Conservation (phyloP, 64 coral and sea anemone genomes). For the Dendronephthya gigantea region DNA sequence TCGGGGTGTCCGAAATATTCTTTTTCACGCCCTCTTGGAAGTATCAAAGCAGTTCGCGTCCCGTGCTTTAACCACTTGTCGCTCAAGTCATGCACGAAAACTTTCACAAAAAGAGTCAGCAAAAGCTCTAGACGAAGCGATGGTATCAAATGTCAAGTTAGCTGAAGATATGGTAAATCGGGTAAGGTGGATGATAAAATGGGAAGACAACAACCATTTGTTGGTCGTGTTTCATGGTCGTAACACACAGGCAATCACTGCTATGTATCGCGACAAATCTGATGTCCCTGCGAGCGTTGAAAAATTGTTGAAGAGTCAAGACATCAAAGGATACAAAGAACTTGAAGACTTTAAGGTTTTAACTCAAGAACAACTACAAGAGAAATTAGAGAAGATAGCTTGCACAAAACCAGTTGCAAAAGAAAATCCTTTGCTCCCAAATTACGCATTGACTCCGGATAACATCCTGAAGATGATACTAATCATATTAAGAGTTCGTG, state of each 20-base stretch:
- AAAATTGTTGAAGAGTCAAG: background rate
- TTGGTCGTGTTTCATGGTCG: slow-evolving; percentile 54
- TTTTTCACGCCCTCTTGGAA: background rate
- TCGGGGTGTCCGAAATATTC: background rate
- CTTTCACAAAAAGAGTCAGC: slow-evolving; percentile 5
- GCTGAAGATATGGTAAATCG: slow-evolving; percentile 57
- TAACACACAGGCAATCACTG: slow-evolving; percentile 42
- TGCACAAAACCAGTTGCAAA: background rate
- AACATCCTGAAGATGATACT: slow-evolving; percentile 87
- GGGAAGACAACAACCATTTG: slow-evolving; percentile 65
- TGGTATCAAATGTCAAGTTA: slow-evolving; percentile 8
- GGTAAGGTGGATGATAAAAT: slow-evolving; percentile 67
- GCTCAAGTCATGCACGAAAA: background rate
- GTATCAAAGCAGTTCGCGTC: background rate
- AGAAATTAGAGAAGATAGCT: slow-evolving; percentile 9
- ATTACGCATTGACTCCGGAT: slow-evolving; percentile 77
- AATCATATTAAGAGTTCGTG: slow-evolving; percentile 75
- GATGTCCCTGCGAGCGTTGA: background rate
- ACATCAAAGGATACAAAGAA: background rate
- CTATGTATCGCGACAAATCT: background rate
- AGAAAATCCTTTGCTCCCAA: background rate
- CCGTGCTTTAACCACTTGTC: background rate
- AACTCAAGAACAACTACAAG: background rate
- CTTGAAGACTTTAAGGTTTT: background rate
- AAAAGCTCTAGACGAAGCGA: background rate